Conservation (phyloP, 2,113 vertebrate species). For the Strigops habroptila region DNA sequence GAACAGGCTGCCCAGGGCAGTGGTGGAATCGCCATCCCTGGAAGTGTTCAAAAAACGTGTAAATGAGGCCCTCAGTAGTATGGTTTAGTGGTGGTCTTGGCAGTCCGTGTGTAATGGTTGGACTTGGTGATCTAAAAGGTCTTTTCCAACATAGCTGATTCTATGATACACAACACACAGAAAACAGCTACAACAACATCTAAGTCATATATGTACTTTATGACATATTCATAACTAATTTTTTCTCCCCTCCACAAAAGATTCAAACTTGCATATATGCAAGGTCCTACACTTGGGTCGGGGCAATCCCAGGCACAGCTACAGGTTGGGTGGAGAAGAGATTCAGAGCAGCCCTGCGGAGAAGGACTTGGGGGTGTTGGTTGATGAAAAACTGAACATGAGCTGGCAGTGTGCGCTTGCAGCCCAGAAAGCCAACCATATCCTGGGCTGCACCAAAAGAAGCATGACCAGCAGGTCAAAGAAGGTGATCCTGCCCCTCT, state of each 20-base stretch:
- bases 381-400: no score
- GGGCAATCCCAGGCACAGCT: neutral
- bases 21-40: neutral
- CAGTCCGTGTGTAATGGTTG: neutral
- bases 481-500: no score
- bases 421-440: no score
- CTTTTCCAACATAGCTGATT: neutral
- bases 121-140: neutral
- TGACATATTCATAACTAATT: neutral
- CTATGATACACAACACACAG: neutral
- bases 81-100: neutral
- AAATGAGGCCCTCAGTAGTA: neutral
- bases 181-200: neutral
- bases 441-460: no score
- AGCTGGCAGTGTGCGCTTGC: no score
- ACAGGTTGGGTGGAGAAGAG: neutral
- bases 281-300: neutral
- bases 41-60: neutral
- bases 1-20: neutral
- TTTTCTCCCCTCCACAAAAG: neutral
- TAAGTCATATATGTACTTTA: neutral
- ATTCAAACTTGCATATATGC: neutral
- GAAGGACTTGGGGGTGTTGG: neutral
- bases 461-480: no score
- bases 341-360: neutral